Evolutionary conservation across 2,888 invertebrate species (phyloP).

Genomic region (Drosophila nigritarsus): DNA sequence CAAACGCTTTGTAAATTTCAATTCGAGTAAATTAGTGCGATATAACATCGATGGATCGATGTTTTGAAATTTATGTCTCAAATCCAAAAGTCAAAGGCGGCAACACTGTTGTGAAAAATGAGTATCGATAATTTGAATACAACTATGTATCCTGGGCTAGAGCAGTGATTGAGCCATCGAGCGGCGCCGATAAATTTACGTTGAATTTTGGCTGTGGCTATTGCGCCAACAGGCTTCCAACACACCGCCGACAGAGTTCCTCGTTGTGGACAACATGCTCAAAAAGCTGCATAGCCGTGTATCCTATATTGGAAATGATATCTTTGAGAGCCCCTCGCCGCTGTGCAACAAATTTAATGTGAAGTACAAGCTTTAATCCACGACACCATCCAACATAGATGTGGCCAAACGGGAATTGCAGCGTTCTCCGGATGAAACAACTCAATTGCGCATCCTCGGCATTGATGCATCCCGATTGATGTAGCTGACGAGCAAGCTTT

Average conservation of each 20-base stretch:
- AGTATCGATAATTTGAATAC: background rate
- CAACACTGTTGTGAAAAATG: no score
- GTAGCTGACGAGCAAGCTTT: constrained; percentile 36
- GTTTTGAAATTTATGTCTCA: background rate
- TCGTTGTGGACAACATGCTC: constrained; percentile 52
- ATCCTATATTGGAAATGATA: constrained; percentile 14
- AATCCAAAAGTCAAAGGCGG: background rate
- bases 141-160: background rate
- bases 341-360: constrained; percentile 61
- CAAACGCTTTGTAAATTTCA: background rate
- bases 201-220: constrained; percentile 15
- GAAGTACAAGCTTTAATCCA: no score
- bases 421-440: no score
- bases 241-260: constrained; percentile 25
- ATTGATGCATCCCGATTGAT: constrained; percentile 42
- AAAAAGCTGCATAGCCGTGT: constrained; percentile 27
- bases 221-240: constrained; percentile 8
- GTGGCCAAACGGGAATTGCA: no score
- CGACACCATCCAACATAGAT: no score
- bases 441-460: no score
- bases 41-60: background rate
- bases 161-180: background rate
- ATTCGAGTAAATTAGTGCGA: background rate
- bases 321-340: constrained; percentile 61
- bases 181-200: background rate